phyloP scores from a whole-genome alignment of 2,113 vertebrate species.

The Hippocampus guttulatus region DNA sequence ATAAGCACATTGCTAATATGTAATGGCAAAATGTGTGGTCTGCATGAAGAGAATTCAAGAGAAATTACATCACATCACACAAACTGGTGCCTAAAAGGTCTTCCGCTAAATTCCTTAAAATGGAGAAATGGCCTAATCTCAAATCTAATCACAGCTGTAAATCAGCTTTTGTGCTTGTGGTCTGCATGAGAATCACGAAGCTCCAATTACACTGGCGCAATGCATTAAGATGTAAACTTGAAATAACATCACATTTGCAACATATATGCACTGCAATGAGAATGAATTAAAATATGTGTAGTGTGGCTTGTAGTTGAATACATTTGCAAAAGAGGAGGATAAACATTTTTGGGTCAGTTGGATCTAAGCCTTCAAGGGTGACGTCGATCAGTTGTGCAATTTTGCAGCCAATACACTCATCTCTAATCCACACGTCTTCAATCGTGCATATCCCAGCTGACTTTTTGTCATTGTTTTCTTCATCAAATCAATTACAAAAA shows the following conservation, averaged over 20 bases:
- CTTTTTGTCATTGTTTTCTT: background rate
- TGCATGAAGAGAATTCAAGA: too few relatives aligned
- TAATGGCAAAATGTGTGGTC: too few relatives aligned
- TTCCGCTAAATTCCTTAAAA: slow-evolving; percentile 4
- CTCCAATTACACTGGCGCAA: background rate
- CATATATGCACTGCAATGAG: background rate
- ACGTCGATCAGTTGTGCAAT: background rate
- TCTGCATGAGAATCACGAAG: background rate
- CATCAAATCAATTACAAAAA: background rate
- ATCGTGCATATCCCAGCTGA: background rate
- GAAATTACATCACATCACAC: background rate
- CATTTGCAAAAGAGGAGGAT: background rate
- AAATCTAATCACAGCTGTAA: slow-evolving; percentile 23
- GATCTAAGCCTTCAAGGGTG: background rate
- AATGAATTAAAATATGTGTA: background rate
- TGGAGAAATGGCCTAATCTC: slow-evolving; percentile 10
- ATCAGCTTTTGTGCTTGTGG: background rate
- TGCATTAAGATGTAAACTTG: background rate
- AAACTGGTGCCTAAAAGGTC: slow-evolving; percentile 14
- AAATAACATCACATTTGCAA: background rate
- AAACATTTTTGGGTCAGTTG: background rate
- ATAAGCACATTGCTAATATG: too few relatives aligned
- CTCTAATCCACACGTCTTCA: background rate
- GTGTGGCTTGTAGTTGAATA: background rate
- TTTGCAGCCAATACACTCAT: background rate